A percentile compares a stretch with the other conserved stretches of the same genome.
Evolutionary conservation across 2,797 vertebrate species (phyloP).

Genomic region (Scolopax rusticola): DNA sequence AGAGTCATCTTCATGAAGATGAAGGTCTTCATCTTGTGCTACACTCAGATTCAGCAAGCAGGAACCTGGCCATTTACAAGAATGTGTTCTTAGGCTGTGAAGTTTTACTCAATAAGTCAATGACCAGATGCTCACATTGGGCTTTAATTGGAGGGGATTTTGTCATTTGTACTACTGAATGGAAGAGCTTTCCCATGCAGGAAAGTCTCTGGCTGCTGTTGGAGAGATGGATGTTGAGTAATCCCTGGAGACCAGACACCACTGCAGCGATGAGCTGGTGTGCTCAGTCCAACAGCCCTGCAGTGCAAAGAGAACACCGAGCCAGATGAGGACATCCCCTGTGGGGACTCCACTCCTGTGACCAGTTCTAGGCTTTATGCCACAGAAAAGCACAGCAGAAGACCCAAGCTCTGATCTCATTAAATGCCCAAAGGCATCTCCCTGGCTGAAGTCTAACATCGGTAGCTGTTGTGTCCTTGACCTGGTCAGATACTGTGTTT

Average conservation of each 20-base stretch:
- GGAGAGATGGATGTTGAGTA: background rate
- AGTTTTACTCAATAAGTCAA: background rate
- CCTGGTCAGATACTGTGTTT: background rate
- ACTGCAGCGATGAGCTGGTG: background rate
- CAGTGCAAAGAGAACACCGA: background rate
- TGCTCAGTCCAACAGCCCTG: background rate
- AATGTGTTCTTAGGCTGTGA: background rate
- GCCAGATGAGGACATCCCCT: accelerated
- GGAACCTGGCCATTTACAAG: background rate
- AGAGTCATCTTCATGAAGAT: background rate
- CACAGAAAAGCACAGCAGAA: background rate
- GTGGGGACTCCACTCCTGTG: background rate
- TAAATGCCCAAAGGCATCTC: background rate
- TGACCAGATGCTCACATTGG: background rate
- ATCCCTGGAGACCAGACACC: background rate
- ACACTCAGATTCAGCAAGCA: background rate
- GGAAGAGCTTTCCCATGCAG: background rate
- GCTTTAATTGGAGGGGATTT: background rate
- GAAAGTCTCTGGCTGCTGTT: background rate
- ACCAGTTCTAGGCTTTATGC: background rate
- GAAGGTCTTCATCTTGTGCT: background rate
- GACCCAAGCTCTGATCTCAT: background rate
- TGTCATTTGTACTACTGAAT: background rate
- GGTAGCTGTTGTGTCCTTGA: background rate
- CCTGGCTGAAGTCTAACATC: background rate